Evolutionary conservation across 2,888 invertebrate species (phyloP).

Genomic region (Trichogramma evanescens): DNA sequence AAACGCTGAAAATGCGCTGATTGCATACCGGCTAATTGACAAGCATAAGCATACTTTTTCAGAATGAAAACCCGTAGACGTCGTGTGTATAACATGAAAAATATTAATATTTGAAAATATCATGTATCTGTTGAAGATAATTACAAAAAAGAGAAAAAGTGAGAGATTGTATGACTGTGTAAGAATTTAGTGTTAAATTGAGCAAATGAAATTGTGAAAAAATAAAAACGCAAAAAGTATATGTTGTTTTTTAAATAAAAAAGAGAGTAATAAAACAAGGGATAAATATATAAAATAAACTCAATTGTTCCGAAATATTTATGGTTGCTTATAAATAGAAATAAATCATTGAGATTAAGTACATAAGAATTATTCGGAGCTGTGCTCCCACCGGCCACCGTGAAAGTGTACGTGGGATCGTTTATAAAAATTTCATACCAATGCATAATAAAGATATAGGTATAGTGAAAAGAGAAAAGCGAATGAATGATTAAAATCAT

Average conservation of each 20-base stretch:
- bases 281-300: conserved; percentile 39
- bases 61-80: conserved; percentile 26
- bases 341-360: conserved; percentile 45
- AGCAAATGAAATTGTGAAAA: conserved; percentile 23
- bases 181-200: not conserved
- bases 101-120: conserved; percentile 26
- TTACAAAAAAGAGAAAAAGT: conserved; percentile 20
- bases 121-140: conserved; percentile 27
- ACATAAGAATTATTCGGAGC: conserved; percentile 47
- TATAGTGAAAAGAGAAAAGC: conserved; percentile 21
- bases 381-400: conserved; percentile 44
- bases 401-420: conserved; percentile 41
- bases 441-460: conserved; percentile 42
- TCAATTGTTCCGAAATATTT: conserved; percentile 47
- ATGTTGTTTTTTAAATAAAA: conserved; percentile 38
- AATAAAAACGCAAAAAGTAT: conserved; percentile 29
- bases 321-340: conserved; percentile 46
- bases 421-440: conserved; percentile 47
- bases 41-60: conserved; percentile 36
- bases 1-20: conserved; percentile 37
- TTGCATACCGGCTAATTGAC: conserved; percentile 33
- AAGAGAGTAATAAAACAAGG: conserved; percentile 29
- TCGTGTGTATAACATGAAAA: conserved; percentile 23
- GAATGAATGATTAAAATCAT: conserved; percentile 28
- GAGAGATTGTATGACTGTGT: conserved; percentile 18